Conservation (phyloP, 2,797 vertebrate species). For the Protosalanx chinensis region DNA sequence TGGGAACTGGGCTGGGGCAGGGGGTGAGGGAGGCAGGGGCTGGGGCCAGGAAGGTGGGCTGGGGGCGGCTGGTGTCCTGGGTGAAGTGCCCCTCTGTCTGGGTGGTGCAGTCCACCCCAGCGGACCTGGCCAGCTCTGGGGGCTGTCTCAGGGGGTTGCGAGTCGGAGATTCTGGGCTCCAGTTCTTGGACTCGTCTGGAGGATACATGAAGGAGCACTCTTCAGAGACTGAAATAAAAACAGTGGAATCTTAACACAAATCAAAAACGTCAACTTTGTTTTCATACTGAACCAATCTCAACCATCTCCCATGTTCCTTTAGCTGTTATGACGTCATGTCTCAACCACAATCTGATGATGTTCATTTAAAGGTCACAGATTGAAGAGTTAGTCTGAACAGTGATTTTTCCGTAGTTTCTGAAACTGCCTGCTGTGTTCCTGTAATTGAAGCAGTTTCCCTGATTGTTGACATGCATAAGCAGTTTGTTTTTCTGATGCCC, state of each 20-base stretch:
- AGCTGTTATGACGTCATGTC: not conserved
- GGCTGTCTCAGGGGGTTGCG: conserved; percentile 73
- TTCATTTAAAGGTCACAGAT: not conserved
- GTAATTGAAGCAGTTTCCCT: conserved; percentile 53
- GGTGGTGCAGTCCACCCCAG: conserved; percentile 80
- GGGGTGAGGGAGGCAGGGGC: conserved; percentile 51
- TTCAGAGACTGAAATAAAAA: conserved; percentile 72
- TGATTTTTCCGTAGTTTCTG: conserved; percentile 24
- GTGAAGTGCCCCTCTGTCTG: conserved; percentile 79
- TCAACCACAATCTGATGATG: not conserved
- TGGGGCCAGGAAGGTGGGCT: conserved; percentile 60
- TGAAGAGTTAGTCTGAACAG: conserved; percentile 25
- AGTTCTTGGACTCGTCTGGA: conserved; percentile 74
- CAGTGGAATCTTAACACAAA: not conserved
- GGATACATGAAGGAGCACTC: conserved; percentile 79
- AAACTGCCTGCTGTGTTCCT: conserved; percentile 48
- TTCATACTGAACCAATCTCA: too few relatives aligned
- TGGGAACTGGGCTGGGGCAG: conserved; percentile 83
- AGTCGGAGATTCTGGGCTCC: conserved; percentile 82
- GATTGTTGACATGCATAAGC: not conserved
- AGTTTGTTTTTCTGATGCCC: conserved; percentile 34
- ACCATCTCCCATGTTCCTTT: not conserved
- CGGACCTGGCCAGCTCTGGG: conserved; percentile 65
- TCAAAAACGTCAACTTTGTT: not conserved
- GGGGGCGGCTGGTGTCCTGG: not conserved